Percentiles rank a stretch among this genome's conserved stretches.
These are phyloP conservation scores for Patiria miniata DNA, from an alignment of 35 echinoderm and acorn worm genomes.

Conservation along the genomic window DNA sequence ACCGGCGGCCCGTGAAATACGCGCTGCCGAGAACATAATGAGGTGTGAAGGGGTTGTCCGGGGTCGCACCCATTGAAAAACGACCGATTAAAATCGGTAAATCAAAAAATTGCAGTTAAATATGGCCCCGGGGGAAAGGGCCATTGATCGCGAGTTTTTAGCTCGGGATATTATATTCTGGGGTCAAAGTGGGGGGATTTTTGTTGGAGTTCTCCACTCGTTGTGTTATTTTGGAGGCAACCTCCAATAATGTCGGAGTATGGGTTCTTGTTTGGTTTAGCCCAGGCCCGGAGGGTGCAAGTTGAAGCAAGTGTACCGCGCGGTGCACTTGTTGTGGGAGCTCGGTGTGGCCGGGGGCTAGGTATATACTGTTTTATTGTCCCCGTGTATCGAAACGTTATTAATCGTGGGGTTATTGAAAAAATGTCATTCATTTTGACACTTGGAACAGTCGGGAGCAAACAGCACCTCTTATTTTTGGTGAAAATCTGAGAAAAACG, in stretches of 20 bases:
- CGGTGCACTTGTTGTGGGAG: neutral
- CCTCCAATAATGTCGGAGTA: neutral
- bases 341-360: neutral
- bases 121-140: neutral
- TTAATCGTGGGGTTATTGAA: neutral
- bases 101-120: slow-evolving; percentile 26
- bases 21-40: neutral
- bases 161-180: neutral
- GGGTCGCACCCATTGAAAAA: slow-evolving; percentile 10
- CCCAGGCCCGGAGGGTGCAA: neutral
- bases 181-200: neutral
- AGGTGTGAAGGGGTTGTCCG: slow-evolving; percentile 26
- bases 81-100: slow-evolving; percentile 11
- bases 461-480: neutral
- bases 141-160: neutral
- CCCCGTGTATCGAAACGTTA: neutral
- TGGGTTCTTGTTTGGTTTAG: neutral
- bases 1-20: slow-evolving; percentile 12
- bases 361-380: neutral
- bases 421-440: slow-evolving; percentile 22
- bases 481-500: neutral
- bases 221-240: too few species aligned
- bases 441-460: neutral
- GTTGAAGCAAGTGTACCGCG: too few species aligned
- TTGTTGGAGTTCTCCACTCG: too few species aligned